phyloP scores from a whole-genome alignment of 2,888 invertebrate species.

The Cheiracanthium punctorium region DNA sequence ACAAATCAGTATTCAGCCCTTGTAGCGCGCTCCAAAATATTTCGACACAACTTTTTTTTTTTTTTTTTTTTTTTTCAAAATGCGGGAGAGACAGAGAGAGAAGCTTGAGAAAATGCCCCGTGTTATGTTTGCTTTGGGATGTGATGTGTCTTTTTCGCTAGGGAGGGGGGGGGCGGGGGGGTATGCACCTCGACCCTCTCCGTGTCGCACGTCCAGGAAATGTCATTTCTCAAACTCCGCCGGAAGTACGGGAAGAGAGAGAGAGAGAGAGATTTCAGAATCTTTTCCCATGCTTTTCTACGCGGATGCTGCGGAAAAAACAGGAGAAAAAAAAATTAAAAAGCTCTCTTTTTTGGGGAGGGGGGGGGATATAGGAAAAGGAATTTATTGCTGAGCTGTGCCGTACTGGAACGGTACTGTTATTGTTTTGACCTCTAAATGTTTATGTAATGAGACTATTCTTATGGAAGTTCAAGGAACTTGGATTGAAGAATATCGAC shows the following conservation, averaged over 20 bases:
- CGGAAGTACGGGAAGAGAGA: constrained; percentile 49
- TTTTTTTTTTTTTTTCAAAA: neutral
- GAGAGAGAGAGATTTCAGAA: constrained; percentile 8
- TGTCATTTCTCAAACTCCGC: constrained; percentile 54
- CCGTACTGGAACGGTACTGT: neutral
- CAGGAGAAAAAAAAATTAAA: neutral
- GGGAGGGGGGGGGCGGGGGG: neutral
- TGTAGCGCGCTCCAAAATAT: neutral
- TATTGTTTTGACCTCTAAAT: neutral
- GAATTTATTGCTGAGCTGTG: constrained; percentile 14
- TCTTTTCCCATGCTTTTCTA: neutral
- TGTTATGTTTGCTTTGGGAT: constrained; percentile 35
- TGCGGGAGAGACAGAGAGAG: neutral
- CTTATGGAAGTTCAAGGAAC: too few species aligned
- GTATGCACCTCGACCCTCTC: neutral
- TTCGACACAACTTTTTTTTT: too few species aligned
- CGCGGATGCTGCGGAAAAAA: constrained; percentile 1
- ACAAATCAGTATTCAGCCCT: neutral
- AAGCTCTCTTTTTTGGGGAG: too few species aligned
- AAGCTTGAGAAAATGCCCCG: constrained; percentile 8
- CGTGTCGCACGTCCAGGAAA: constrained; percentile 59
- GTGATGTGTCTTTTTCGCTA: neutral
- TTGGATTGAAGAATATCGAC: too few species aligned
- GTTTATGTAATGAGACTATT: too few species aligned
- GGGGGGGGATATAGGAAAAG: constrained; percentile 7